A percentile compares a stretch with the other conserved stretches of the same genome.
These are phyloP conservation scores for Agrochola lota DNA, from an alignment of 2,888 invertebrate genomes.

Conservation along the genomic window DNA sequence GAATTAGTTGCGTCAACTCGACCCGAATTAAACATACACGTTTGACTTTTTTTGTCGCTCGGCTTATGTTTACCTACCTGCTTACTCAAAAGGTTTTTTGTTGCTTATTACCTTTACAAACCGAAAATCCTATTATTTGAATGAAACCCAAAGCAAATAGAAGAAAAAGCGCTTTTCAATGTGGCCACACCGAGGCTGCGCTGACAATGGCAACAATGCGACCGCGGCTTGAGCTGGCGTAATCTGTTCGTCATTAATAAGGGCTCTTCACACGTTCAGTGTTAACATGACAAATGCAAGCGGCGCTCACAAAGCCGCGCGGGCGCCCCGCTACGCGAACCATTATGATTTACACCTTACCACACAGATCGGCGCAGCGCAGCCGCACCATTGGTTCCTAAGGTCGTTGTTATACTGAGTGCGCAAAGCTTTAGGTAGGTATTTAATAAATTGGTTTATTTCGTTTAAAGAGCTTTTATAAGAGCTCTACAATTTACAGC, in stretches of 20 bases:
- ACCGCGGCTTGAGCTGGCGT: slow-evolving; percentile 77
- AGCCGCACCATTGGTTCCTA: slow-evolving; percentile 48
- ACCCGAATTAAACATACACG: slow-evolving; percentile 47
- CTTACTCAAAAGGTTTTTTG: slow-evolving; percentile 65
- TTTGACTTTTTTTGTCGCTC: slow-evolving; percentile 57
- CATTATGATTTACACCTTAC: slow-evolving; percentile 77
- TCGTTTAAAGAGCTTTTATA: background rate
- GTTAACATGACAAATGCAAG: slow-evolving; percentile 89
- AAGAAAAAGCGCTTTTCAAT: slow-evolving; percentile 77
- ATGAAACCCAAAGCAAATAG: slow-evolving; percentile 78
- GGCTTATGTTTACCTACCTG: slow-evolving; percentile 66
- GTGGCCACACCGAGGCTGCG: slow-evolving; percentile 72
- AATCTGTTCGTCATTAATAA: slow-evolving; percentile 89
- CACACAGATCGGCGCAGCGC: slow-evolving; percentile 67
- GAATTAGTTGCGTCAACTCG: slow-evolving; percentile 51
- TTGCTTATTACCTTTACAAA: slow-evolving; percentile 67
- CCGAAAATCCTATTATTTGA: slow-evolving; percentile 79
- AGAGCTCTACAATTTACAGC: background rate
- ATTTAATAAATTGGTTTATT: background rate
- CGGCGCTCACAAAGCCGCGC: slow-evolving; percentile 77
- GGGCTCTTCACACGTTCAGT: slow-evolving; percentile 88
- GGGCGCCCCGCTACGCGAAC: slow-evolving; percentile 79
- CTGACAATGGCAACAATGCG: slow-evolving; percentile 80
- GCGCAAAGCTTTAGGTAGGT: slow-evolving; percentile 1
- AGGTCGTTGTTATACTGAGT: slow-evolving; percentile 50